Evolutionary conservation across 2,888 invertebrate genomes (phyloP).

Genomic region (Agrotis ipsilon): DNA sequence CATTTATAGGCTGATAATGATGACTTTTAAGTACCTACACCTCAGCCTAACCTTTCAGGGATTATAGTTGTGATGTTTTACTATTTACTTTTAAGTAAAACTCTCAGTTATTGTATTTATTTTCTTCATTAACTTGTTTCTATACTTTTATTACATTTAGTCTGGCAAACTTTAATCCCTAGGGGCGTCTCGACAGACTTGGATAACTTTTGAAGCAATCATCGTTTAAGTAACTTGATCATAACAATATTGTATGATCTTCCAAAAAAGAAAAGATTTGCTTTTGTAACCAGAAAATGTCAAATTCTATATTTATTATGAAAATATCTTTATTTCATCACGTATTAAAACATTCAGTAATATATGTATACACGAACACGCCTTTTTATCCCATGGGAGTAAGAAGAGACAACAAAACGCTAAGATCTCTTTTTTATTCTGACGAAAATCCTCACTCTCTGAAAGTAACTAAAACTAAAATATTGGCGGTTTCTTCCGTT

Average conservation of each 20-base stretch:
- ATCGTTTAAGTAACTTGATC: background rate
- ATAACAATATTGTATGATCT: background rate
- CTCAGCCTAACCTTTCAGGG: no score
- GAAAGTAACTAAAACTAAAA: no score
- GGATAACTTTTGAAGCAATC: background rate
- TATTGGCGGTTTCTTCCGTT: no score
- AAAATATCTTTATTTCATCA: background rate
- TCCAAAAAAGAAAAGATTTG: background rate
- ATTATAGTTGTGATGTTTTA: no score
- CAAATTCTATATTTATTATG: background rate
- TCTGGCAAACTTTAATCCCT: background rate
- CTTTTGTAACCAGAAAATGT: background rate
- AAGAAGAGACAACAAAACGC: no score
- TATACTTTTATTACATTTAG: background rate
- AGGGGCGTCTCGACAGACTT: background rate
- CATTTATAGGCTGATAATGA: no score
- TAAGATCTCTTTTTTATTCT: no score
- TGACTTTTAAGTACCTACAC: no score
- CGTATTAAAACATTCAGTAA: background rate
- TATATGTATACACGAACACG: no score
- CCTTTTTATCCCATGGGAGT: no score
- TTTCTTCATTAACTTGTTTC: background rate
- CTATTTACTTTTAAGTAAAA: no score
- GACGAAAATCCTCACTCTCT: no score
- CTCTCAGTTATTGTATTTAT: background rate